Evolutionary conservation across 1,140 invertebrate genomes (phyloP).

Genomic region (Ceratosolen solmsi): DNA sequence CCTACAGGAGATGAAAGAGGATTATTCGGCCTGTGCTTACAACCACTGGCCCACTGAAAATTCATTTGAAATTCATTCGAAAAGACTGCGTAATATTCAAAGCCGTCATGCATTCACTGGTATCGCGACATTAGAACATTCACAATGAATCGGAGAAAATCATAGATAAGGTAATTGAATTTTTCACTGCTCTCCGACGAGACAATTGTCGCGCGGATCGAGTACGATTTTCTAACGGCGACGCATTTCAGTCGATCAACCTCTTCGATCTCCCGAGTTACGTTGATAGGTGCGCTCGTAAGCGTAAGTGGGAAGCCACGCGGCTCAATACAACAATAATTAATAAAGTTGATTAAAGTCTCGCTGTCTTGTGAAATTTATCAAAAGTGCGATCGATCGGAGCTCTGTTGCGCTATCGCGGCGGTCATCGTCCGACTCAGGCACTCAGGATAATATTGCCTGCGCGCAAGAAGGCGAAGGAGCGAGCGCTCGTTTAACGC

Average conservation of each 20-base stretch:
- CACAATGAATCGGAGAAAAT: background rate
- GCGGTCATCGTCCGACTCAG: conserved; percentile 28
- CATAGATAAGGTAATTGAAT: background rate
- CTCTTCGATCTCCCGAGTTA: background rate
- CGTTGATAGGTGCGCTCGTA: background rate
- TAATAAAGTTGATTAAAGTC: conserved; percentile 36
- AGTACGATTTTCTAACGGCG: background rate
- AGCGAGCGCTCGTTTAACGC: background rate
- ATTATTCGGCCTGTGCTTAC: too few relatives aligned
- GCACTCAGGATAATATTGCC: background rate
- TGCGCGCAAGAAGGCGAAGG: too few relatives aligned
- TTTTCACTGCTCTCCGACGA: background rate
- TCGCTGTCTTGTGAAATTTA: conserved; percentile 6
- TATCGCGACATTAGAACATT: too few relatives aligned
- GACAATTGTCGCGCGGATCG: background rate
- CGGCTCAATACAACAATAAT: conserved; percentile 1
- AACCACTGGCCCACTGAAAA: too few relatives aligned
- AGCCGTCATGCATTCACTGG: too few relatives aligned
- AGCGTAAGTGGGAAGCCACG: background rate
- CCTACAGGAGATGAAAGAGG: too few relatives aligned
- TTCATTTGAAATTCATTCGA: background rate
- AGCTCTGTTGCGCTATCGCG: conserved; percentile 3
- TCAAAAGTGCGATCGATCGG: conserved; percentile 37
- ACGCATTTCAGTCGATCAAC: too few relatives aligned
- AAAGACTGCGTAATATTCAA: too few relatives aligned